A percentile compares a stretch with the other conserved stretches of the same genome.
These are phyloP conservation scores for Caiman crocodilus DNA, from an alignment of 2,797 vertebrate genomes.

Conservation along the genomic window DNA sequence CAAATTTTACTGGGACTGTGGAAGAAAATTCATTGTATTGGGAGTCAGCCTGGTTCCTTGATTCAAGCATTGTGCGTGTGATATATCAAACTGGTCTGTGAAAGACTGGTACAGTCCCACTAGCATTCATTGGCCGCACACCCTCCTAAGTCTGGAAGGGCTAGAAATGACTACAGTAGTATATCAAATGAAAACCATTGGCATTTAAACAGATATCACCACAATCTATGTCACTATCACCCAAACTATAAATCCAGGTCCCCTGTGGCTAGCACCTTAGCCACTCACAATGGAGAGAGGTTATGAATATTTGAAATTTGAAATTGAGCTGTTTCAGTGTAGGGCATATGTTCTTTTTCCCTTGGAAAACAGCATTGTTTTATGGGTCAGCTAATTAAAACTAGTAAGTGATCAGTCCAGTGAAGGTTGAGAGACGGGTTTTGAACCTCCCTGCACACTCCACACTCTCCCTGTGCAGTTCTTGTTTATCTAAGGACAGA, in stretches of 20 bases:
- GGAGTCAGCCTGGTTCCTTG: constrained; percentile 15
- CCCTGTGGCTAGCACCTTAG: not conserved
- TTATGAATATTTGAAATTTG: constrained; percentile 33
- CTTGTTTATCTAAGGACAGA: not conserved
- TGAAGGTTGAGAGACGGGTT: not conserved
- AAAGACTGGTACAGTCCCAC: not conserved
- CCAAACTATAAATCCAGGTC: not conserved
- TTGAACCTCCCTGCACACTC: not conserved
- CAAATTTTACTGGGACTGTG: constrained; percentile 13
- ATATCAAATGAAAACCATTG: not conserved
- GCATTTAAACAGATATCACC: constrained; percentile 1
- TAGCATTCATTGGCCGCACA: not conserved
- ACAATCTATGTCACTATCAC: constrained; percentile 25
- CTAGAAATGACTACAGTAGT: not conserved
- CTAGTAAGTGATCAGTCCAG: constrained; percentile 42
- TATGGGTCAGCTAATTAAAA: constrained; percentile 28
- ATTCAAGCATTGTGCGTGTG: constrained; percentile 31
- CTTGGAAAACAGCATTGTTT: constrained; percentile 32
- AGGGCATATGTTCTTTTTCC: not conserved
- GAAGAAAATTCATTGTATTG: constrained; percentile 34
- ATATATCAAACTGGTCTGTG: not conserved
- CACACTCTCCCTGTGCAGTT: not conserved
- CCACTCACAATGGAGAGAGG: not conserved
- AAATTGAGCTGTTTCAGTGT: constrained; percentile 1
- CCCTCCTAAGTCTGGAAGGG: not conserved